Percentiles rank a stretch among this genome's conserved stretches.
Evolutionary conservation across 2,797 vertebrate genomes (phyloP).

Genomic region (Eulemur rubriventer): DNA sequence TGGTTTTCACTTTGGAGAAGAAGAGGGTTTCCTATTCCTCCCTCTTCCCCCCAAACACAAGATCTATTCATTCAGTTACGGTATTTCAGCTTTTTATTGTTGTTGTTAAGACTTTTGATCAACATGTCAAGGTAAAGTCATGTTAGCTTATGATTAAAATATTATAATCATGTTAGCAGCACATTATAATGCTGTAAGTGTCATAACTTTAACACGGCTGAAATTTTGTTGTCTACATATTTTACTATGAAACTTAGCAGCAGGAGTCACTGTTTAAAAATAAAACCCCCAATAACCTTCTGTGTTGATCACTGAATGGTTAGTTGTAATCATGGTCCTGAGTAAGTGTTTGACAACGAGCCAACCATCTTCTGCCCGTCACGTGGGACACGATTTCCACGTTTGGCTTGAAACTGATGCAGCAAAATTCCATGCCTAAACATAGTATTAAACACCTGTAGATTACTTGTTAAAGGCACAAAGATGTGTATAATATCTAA

Average conservation of each 20-base stretch:
- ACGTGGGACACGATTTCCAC: neutral
- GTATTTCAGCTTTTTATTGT: neutral
- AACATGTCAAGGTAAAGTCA: neutral
- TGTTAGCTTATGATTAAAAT: neutral
- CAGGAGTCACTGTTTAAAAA: neutral
- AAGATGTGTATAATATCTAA: neutral
- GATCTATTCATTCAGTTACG: neutral
- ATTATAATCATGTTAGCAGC: neutral
- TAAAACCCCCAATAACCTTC: neutral
- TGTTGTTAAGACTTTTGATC: neutral
- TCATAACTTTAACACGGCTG: neutral
- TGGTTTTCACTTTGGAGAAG: neutral
- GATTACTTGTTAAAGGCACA: neutral
- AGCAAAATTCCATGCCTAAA: neutral
- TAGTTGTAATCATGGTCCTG: neutral
- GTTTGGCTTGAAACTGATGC: neutral
- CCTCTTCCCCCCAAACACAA: neutral
- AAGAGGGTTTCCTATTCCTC: neutral
- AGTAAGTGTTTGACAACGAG: neutral
- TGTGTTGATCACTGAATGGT: neutral
- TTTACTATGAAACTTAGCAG: neutral
- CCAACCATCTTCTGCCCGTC: neutral
- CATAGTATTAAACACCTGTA: neutral
- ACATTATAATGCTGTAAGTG: neutral
- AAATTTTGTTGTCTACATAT: neutral